Base-by-base conservation (phyloP, 2,113 vertebrate genomes). In the Orycteropus afer region DNA sequence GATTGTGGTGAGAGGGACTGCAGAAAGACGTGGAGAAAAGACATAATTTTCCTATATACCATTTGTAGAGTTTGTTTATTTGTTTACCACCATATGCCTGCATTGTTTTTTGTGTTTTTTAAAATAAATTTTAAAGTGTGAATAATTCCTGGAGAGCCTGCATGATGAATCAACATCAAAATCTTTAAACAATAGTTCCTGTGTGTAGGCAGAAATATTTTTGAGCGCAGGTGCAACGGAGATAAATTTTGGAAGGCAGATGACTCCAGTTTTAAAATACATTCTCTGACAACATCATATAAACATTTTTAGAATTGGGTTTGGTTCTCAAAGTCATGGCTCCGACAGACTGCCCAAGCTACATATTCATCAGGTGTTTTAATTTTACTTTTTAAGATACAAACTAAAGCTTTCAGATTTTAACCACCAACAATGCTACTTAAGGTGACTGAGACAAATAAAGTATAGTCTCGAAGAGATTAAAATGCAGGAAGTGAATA, bases 101-200 rank as follows among this genome's bases (percentile, higher is more conserved):
- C 8, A 76, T 45, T 63, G 49, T 73, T 65, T 27, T 13, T 18
- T n/a, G n/a, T 59, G 29, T 81, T 45, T 86, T 89, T 73, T 7
- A 15, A 45, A 87, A 77, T 49, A 76, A 82, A 42, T 63, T 87
- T 83, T 90, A 53, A 87, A 88, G 90, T 95, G 22, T 84, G 65
- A 82, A 42, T 86, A 92, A 96, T 93, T 97, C 90, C 82, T 96
- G 71, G 93, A 94, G 55, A 88, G 69, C 32, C 61, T 83, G 37
- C 55, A 57, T 59, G 63, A 71, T 86, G 74, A 94, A 90, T 81
- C 94, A 91, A 89, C 77, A 91, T 42, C 87, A 83, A 82, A 93
- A 93, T 80, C 79, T 94, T 95, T 65, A 85, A 96, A 94, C 90
- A 96, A 90, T 61, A 86, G 95, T 73, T 83, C 81, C 92, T 95